Base-by-base conservation (phyloP, 2,113 vertebrate species). In the Anhinga rufa region DNA sequence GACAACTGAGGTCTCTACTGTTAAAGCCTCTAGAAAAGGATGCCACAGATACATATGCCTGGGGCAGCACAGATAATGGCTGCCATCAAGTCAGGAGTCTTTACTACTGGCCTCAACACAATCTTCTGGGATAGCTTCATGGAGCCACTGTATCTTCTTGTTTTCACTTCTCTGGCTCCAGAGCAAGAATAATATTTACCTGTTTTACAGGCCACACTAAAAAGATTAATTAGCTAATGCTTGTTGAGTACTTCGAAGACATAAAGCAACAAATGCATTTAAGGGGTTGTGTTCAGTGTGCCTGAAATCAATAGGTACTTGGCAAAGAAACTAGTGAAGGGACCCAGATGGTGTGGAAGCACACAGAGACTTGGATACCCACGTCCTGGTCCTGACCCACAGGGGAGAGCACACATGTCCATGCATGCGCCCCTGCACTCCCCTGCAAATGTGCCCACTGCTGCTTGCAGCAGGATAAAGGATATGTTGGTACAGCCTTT, bases 161-260 rank as follows among this genome's bases (percentile, higher is more conserved):
- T 74, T 86, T 91, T 58, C 60, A 38, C 6, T 55, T 64, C 72
- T 77, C 46, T 83, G 68, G 49, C 69, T 92, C 14, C 52, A 76
- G 31, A 91, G 36, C 57, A 86, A 94, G 77, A 84, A 86, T 26
- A 94, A 75, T 82, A 92, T 93, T 96, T 91, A 72, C 44, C 57
- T 83, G 4, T 86, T 92, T 90, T 83, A 71, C 48, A 72, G 61
- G 48, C 38, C 61, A 64, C 77, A 20, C 21, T 61, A 40, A 44
- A 55, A 90, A 86, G 65, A 94, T 86, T n/a, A 60, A 81, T 93
- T 94, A 84, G 60, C 55, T 81, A 77, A 58, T 55, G 68, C 49
- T 83, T 5, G 5, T 38, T 66, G 46, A 90, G 22, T 55, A 42
- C 54, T 88, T 38, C 20, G 55, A 86, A 83, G 82, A 75, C n/a